These are phyloP conservation scores for Cephalopholis sonnerati DNA, from an alignment of 2,113 vertebrate genomes.

Conservation along the genomic window DNA sequence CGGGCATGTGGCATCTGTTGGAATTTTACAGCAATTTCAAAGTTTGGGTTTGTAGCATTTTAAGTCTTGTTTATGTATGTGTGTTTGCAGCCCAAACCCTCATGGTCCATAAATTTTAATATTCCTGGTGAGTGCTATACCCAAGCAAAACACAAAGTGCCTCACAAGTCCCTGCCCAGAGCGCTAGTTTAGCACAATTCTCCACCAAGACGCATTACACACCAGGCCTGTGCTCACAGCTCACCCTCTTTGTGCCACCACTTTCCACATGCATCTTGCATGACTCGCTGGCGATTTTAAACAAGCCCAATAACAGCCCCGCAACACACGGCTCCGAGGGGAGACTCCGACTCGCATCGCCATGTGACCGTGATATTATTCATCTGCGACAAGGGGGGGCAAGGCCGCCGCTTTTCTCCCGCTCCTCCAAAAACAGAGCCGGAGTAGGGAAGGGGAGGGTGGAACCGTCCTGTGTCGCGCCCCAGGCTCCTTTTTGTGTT, in stretches of 20 bases:
- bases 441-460: constrained; percentile 28
- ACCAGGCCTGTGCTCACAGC: constrained; percentile 45
- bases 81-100: constrained; percentile 63
- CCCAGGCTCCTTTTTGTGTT: constrained; percentile 77
- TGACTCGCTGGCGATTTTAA: constrained; percentile 77
- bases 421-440: constrained; percentile 46
- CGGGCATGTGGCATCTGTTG: constrained; percentile 65
- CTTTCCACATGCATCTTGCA: constrained; percentile 78
- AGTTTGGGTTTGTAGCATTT: constrained; percentile 65
- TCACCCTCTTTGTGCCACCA: constrained; percentile 37
- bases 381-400: constrained; percentile 16
- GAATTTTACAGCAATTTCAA: constrained; percentile 68
- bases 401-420: constrained; percentile 4
- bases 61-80: constrained; percentile 70
- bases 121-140: constrained; percentile 76
- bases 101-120: constrained; percentile 78
- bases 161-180: constrained; percentile 69
- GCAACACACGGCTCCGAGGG: constrained; percentile 35
- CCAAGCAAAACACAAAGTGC: constrained; percentile 77
- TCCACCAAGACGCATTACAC: constrained; percentile 57
- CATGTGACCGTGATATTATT: constrained; percentile 75
- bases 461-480: constrained; percentile 53
- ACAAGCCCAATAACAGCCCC: constrained; percentile 71
- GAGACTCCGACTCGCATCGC: constrained; percentile 45
- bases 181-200: constrained; percentile 68